Evolutionary conservation across 35 echinoderm and acorn worm species (phyloP).

Genomic region (Diadema setosum): DNA sequence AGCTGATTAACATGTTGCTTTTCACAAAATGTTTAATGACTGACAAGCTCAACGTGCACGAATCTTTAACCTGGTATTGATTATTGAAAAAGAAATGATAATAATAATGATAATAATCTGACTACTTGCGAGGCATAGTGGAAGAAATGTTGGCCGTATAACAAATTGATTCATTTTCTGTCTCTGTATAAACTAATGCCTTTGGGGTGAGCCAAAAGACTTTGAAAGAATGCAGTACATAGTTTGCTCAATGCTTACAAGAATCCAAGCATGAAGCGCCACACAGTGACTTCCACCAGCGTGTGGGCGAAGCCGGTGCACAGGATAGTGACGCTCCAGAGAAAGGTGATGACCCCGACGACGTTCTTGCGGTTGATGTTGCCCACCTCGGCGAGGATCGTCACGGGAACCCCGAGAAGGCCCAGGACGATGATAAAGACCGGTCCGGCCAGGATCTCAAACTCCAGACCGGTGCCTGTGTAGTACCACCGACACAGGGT

Average conservation of each 20-base stretch:
- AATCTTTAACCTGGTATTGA: no score
- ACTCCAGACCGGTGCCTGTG: slow-evolving; percentile 13
- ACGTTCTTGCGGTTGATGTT: slow-evolving; percentile 19
- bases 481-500: slow-evolving; percentile 35
- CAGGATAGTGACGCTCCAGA: slow-evolving; percentile 8
- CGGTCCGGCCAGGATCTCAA: slow-evolving; percentile 39
- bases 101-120: no score
- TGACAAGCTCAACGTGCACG: no score
- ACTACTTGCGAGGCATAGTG: no score
- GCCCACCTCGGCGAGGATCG: neutral
- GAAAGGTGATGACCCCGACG: neutral
- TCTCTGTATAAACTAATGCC: no score
- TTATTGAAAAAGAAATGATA: no score
- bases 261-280: neutral
- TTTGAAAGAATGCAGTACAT: neutral
- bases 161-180: no score
- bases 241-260: slow-evolving; percentile 41
- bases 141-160: no score
- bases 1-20: no score
- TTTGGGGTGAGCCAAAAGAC: no score
- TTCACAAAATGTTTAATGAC: no score
- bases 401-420: slow-evolving; percentile 1
- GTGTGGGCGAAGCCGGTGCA: neutral
- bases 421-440: slow-evolving; percentile 40
- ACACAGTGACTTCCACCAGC: neutral